Percentiles rank a stretch among this genome's conserved stretches.
These are phyloP conservation scores for Pegoplata infirma DNA, from an alignment of 2,888 invertebrate genomes.

Conservation along the genomic window DNA sequence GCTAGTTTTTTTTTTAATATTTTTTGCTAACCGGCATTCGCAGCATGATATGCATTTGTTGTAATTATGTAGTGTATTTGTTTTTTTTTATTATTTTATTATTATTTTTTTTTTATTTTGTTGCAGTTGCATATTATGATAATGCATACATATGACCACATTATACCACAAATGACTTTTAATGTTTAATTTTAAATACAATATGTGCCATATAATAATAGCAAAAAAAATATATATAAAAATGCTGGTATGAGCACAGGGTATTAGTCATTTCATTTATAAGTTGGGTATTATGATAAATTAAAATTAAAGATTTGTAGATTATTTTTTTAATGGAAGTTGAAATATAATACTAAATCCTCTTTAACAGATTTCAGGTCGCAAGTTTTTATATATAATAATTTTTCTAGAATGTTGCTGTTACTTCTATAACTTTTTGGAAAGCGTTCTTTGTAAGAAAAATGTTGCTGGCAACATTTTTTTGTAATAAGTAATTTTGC, in stretches of 20 bases:
- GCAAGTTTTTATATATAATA: too few relatives aligned
- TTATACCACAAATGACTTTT: constrained; percentile 53
- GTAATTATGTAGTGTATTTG: constrained; percentile 58
- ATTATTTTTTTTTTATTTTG: background rate
- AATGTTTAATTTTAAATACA: constrained; percentile 42
- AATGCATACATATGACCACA: constrained; percentile 60
- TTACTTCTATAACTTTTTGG: too few relatives aligned
- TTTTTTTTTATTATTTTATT: constrained; percentile 10
- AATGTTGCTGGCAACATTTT: too few relatives aligned
- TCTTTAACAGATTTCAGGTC: too few relatives aligned
- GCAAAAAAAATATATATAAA: too few relatives aligned
- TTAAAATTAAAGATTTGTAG: background rate
- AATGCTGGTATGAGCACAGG: constrained; percentile 30
- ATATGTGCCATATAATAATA: background rate
- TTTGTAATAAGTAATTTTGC: too few relatives aligned
- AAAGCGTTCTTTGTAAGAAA: too few relatives aligned
- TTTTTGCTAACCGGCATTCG: constrained; percentile 60
- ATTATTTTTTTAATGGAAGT: background rate
- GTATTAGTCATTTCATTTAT: constrained; percentile 40
- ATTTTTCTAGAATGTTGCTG: too few relatives aligned
- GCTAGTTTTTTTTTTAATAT: too few relatives aligned
- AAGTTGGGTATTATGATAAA: constrained; percentile 12
- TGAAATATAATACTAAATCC: background rate
- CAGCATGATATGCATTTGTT: constrained; percentile 55
- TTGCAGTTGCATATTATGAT: constrained; percentile 46